A percentile compares a stretch with the other conserved stretches of the same genome.
phyloP scores from a whole-genome alignment of 2,888 invertebrate species.

The Ichneumon xanthorius region DNA sequence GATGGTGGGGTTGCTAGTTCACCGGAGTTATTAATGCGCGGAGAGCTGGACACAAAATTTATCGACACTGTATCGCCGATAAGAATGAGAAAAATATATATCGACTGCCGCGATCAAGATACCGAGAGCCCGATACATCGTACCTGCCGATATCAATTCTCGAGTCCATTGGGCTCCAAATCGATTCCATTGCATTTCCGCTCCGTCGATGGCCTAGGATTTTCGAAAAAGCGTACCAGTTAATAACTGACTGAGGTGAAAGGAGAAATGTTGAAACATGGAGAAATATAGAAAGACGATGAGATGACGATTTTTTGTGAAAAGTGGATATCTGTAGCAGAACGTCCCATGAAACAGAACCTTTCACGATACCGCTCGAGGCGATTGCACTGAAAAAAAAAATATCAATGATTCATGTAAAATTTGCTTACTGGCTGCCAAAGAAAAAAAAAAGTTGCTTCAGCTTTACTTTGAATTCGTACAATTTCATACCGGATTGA shows the following conservation, averaged over 20 bases:
- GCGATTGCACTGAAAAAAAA: too few species aligned
- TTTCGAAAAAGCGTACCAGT: neutral
- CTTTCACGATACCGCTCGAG: too few species aligned
- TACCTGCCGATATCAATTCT: neutral
- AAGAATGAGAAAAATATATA: conserved; percentile 9
- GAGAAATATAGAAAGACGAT: too few species aligned
- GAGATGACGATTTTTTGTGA: neutral
- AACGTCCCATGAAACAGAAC: too few species aligned
- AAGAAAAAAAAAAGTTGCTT: too few species aligned
- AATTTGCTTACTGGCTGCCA: too few species aligned
- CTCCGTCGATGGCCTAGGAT: neutral
- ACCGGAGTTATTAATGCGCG: conserved; percentile 14
- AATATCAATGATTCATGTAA: too few species aligned
- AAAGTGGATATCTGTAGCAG: too few species aligned
- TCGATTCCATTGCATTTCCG: neutral
- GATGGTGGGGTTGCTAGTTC: neutral
- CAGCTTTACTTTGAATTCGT: too few species aligned
- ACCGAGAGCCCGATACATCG: neutral
- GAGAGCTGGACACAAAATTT: neutral
- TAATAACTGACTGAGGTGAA: neutral
- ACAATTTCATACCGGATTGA: too few species aligned
- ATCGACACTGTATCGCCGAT: neutral
- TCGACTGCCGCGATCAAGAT: neutral
- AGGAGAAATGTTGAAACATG: neutral
- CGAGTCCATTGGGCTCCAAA: neutral